Evolutionary conservation across 1,140 invertebrate genomes (phyloP).

Genomic region (Hesperophylax magnus): DNA sequence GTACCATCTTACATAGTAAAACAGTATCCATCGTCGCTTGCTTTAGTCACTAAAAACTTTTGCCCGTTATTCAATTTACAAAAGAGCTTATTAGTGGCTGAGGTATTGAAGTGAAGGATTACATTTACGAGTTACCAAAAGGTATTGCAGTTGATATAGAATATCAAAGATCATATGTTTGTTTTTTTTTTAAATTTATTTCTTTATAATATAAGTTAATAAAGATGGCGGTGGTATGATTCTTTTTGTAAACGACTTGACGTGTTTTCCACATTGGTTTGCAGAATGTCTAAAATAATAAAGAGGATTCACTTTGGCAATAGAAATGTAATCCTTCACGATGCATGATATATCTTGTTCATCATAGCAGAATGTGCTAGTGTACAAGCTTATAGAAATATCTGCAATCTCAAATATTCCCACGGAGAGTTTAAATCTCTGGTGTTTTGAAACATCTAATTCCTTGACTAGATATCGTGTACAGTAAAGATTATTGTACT

Average conservation of each 20-base stretch:
- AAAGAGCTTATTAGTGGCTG: neutral
- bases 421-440: neutral
- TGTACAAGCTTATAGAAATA: neutral
- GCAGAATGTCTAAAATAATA: too few species aligned
- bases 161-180: too few species aligned
- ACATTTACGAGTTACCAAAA: neutral
- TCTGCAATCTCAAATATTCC: neutral
- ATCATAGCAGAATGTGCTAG: conserved; percentile 1
- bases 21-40: neutral
- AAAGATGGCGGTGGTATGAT: too few species aligned
- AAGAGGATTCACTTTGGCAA: neutral
- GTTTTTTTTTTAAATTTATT: too few species aligned
- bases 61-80: neutral
- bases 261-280: too few species aligned
- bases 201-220: too few species aligned
- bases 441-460: neutral
- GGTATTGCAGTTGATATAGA: too few species aligned
- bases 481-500: conserved; percentile 20
- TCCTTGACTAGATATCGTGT: neutral
- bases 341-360: neutral
- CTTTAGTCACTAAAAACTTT: neutral
- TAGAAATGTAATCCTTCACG: neutral
- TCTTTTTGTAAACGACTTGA: too few species aligned
- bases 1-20: conserved; percentile 29
- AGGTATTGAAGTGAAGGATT: conserved; percentile 1